Conservation (phyloP, 2,797 vertebrate genomes). For the Enteromius mattozi region DNA sequence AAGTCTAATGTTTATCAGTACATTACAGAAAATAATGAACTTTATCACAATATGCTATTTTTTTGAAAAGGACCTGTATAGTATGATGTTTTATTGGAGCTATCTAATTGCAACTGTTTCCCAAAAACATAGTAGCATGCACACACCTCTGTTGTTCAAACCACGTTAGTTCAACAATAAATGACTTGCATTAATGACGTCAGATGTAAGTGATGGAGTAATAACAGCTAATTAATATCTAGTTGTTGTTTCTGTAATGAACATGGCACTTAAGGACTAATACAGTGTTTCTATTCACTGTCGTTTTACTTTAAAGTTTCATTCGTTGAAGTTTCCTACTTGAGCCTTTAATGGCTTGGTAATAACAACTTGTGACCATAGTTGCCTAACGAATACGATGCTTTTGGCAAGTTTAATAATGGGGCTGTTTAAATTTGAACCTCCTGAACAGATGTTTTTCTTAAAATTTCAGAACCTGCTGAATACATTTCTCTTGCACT, state of each 20-base stretch:
- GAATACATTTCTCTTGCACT: background rate
- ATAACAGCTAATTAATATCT: background rate
- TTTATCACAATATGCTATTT: too few relatives aligned
- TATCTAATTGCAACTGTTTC: background rate
- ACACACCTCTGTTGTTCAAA: background rate
- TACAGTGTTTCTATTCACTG: background rate
- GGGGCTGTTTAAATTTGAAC: background rate
- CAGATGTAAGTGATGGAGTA: background rate
- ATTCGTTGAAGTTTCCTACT: background rate
- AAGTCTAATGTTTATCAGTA: too few relatives aligned
- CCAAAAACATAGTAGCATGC: background rate
- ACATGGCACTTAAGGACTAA: background rate
- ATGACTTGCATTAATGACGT: background rate
- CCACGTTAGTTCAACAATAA: background rate
- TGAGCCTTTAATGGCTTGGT: background rate
- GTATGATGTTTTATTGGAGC: background rate
- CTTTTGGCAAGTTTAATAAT: constrained; percentile 2
- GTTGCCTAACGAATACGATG: too few relatives aligned
- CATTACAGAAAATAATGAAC: too few relatives aligned
- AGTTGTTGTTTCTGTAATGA: background rate
- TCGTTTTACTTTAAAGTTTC: background rate
- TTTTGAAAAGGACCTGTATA: too few relatives aligned
- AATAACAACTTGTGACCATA: background rate
- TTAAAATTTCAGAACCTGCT: background rate
- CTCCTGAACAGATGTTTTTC: background rate